Conservation (phyloP, 2,113 vertebrate species). For the Corythornis cristatus region DNA sequence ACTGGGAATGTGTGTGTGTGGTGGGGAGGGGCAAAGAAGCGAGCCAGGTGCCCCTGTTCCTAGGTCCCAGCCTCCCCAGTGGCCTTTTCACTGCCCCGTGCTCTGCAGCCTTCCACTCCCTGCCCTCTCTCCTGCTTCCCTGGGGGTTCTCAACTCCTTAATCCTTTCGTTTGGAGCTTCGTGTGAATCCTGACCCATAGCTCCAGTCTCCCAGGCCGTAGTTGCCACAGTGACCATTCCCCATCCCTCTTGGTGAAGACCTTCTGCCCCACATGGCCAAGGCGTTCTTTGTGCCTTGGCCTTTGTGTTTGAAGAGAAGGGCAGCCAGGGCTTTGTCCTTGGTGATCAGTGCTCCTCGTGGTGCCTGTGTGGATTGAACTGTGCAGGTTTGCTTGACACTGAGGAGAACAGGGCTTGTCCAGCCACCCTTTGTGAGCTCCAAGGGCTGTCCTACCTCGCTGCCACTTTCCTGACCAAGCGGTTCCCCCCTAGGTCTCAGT, state of each 20-base stretch:
- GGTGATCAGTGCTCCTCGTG: background rate
- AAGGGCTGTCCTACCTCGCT: too few species aligned
- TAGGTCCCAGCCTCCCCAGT: background rate
- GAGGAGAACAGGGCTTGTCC: too few species aligned
- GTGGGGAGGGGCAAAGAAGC: background rate
- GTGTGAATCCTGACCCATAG: background rate
- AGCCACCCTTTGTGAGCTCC: too few species aligned
- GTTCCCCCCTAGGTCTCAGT: too few species aligned
- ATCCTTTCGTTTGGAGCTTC: too few species aligned
- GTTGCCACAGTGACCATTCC: background rate
- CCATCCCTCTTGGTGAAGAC: too few species aligned
- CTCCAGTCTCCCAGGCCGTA: too few species aligned
- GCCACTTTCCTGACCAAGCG: too few species aligned
- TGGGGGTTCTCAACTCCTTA: background rate
- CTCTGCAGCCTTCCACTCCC: background rate
- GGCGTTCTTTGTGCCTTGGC: fast-evolving
- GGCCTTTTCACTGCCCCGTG: background rate
- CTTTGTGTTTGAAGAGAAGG: background rate
- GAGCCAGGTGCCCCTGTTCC: background rate
- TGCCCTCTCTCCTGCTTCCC: background rate
- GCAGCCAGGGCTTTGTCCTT: background rate
- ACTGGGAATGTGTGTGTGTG: fast-evolving
- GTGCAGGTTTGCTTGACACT: too few species aligned
- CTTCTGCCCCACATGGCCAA: background rate
- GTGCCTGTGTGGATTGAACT: background rate